Evolutionary conservation across 2,888 invertebrate genomes (phyloP).

Genomic region (Coleophora flavipennella): DNA sequence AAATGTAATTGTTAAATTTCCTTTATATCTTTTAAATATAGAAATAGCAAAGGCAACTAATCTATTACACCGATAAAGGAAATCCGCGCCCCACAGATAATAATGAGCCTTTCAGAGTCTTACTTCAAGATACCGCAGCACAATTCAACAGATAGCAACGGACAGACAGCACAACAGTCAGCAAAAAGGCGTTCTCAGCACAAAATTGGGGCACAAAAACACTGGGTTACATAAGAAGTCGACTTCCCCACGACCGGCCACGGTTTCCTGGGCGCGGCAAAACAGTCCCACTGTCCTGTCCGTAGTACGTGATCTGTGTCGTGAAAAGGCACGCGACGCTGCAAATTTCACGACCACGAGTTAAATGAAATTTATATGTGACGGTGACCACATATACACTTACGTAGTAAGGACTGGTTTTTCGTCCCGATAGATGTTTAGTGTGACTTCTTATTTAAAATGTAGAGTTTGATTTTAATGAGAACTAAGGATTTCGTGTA

Average conservation of each 20-base stretch:
- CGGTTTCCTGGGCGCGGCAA: constrained; percentile 48
- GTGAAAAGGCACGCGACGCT: constrained; percentile 27
- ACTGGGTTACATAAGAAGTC: constrained; percentile 34
- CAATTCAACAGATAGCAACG: background rate
- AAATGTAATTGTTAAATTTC: no score
- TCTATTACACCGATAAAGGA: no score
- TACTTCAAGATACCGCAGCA: no score
- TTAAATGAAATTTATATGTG: constrained; percentile 30
- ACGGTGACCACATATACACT: background rate
- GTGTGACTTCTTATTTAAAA: no score
- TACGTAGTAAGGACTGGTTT: no score
- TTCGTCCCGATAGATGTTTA: no score
- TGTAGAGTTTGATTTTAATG: no score
- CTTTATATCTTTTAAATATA: no score
- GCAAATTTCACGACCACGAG: constrained; percentile 42
- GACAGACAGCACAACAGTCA: background rate
- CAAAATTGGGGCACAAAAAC: constrained; percentile 14
- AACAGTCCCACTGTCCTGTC: constrained; percentile 36
- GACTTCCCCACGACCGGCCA: constrained; percentile 27
- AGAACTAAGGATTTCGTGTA: no score
- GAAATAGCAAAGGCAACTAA: no score
- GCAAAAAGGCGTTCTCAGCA: constrained; percentile 6
- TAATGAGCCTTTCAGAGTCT: no score
- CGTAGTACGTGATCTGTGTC: constrained; percentile 42
- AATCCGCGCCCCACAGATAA: no score